Conservation (phyloP, 2,888 invertebrate species). For the Drosophila rellima region DNA sequence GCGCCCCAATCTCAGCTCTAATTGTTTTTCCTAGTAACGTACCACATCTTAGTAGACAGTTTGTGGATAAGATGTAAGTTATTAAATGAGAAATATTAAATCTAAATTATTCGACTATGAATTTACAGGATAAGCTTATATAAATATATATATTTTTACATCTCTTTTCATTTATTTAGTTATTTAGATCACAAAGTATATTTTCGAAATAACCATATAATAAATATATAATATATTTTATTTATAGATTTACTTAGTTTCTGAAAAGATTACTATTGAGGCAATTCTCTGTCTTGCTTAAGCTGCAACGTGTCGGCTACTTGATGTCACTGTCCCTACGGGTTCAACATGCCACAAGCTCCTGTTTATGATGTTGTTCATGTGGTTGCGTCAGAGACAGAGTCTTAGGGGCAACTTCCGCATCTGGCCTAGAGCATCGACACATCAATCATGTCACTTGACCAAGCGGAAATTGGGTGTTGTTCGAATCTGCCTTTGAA, state of each 20-base stretch:
- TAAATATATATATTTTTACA: neutral
- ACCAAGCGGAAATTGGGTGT: slow-evolving; percentile 70
- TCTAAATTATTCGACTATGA: neutral
- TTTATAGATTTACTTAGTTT: too few species aligned
- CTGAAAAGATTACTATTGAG: neutral
- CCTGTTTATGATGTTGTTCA: slow-evolving; percentile 17
- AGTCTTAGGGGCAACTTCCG: neutral
- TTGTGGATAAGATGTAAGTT: neutral
- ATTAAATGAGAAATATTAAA: neutral
- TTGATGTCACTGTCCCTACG: slow-evolving; percentile 28
- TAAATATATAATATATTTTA: too few species aligned
- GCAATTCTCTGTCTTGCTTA: neutral
- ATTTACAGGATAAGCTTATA: neutral
- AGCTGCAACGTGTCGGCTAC: slow-evolving; percentile 57
- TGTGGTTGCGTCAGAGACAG: slow-evolving; percentile 1
- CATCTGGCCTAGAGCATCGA: slow-evolving; percentile 19
- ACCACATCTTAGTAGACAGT: neutral
- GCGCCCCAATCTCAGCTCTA: slow-evolving; percentile 4
- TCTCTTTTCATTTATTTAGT: neutral
- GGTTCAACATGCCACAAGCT: slow-evolving; percentile 2
- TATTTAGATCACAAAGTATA: too few species aligned
- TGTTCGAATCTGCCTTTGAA: slow-evolving; percentile 19
- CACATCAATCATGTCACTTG: slow-evolving; percentile 78
- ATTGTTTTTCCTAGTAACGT: slow-evolving; percentile 39
- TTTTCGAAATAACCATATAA: too few species aligned